Conservation (phyloP, 2,797 vertebrate genomes). For the Halcyon smyrnensis region DNA sequence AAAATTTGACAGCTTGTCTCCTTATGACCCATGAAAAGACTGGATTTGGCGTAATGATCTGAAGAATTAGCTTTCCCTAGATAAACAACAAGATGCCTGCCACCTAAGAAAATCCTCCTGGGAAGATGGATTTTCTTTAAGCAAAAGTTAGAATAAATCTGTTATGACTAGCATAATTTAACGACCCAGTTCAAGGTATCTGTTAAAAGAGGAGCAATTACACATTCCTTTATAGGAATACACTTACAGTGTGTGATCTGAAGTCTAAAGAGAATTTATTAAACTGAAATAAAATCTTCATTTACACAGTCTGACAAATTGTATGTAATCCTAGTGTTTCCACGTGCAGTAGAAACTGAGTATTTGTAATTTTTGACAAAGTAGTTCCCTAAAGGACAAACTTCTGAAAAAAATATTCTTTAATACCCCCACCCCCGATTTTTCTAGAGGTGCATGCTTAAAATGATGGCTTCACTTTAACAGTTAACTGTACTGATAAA, state of each 20-base stretch:
- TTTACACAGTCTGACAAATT: background rate
- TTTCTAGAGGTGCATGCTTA: background rate
- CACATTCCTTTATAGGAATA: background rate
- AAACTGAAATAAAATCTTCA: background rate
- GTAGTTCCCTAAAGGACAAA: background rate
- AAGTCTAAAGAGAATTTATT: background rate
- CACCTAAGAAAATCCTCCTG: slow-evolving; percentile 6
- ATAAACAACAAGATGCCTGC: background rate
- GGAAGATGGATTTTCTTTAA: background rate
- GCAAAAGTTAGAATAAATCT: background rate
- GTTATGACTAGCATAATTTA: background rate
- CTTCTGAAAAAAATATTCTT: background rate
- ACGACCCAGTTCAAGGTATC: background rate
- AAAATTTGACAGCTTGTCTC: slow-evolving; percentile 20
- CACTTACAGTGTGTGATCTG: background rate
- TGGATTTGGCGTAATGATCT: slow-evolving; percentile 8
- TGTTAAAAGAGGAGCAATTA: background rate
- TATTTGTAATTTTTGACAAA: background rate
- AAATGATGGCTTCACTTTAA: background rate
- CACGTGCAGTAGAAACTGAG: background rate
- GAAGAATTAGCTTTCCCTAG: slow-evolving; percentile 20
- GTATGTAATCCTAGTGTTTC: background rate
- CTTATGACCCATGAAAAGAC: background rate
- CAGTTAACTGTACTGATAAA: background rate
- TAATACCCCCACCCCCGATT: background rate